Conservation (phyloP, 2,797 vertebrate genomes). For the Saxicola maurus region DNA sequence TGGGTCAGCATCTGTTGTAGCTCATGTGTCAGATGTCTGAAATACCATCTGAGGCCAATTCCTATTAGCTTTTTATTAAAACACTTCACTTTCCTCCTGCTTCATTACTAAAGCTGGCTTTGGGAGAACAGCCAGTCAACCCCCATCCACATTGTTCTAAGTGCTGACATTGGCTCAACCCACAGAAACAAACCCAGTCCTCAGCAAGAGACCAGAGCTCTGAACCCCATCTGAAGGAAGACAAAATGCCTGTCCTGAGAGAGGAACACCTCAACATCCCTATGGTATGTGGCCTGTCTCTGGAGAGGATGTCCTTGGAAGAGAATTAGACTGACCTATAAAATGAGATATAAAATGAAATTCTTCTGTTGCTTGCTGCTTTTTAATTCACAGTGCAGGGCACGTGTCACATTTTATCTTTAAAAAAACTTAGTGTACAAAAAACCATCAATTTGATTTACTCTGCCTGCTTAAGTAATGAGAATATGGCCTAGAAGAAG, state of each 20-base stretch:
- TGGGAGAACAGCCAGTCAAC: background rate
- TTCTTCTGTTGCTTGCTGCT: background rate
- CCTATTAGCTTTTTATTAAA: background rate
- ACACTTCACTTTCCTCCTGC: background rate
- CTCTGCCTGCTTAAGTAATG: background rate
- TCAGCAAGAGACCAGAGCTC: background rate
- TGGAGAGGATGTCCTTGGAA: background rate
- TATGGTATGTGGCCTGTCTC: background rate
- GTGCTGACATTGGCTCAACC: background rate
- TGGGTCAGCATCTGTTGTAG: background rate
- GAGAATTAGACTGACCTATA: background rate
- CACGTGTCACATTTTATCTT: background rate
- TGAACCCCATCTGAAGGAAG: background rate
- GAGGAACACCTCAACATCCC: background rate
- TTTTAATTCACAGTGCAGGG: background rate
- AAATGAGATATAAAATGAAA: background rate
- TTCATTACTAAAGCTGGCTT: background rate
- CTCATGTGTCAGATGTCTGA: background rate
- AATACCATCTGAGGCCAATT: background rate
- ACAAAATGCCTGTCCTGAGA: background rate
- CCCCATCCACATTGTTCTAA: rapidly evolving
- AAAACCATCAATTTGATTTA: background rate
- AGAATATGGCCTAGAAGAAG: background rate
- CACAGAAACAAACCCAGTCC: background rate
- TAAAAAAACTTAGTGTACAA: background rate